Evolutionary conservation across 2,113 vertebrate genomes (phyloP).

Genomic region (Sitta europaea): DNA sequence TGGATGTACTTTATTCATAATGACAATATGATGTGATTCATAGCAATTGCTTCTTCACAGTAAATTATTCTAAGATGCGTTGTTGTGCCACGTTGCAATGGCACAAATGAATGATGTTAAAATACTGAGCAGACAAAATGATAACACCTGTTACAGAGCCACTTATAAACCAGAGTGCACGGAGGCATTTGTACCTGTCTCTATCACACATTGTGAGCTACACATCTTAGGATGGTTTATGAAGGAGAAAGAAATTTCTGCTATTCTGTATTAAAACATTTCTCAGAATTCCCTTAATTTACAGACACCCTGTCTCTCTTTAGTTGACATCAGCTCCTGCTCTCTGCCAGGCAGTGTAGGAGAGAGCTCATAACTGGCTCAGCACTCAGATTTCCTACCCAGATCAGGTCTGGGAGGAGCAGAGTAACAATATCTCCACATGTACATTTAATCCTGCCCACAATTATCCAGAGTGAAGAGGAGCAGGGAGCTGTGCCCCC

Average conservation of each 20-base stretch:
- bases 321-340: constrained; percentile 12
- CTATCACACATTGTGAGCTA: constrained; percentile 19
- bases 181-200: constrained; percentile 61
- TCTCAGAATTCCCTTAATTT: constrained; percentile 41
- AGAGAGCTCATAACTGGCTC: background rate
- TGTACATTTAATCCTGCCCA: background rate
- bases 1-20: constrained; percentile 51
- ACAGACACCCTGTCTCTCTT: background rate
- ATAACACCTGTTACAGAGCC: constrained; percentile 62
- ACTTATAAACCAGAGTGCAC: constrained; percentile 32
- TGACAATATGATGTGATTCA: constrained; percentile 60
- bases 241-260: constrained; percentile 60
- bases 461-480: background rate
- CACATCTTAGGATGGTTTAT: constrained; percentile 47
- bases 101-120: constrained; percentile 66
- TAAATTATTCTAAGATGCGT: constrained; percentile 50
- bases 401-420: background rate
- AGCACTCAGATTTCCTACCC: background rate
- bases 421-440: background rate
- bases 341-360: background rate
- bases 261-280: constrained; percentile 58
- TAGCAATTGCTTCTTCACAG: constrained; percentile 56
- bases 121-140: constrained; percentile 58
- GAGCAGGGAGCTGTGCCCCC: background rate
- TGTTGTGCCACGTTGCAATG: constrained; percentile 43